Percentiles rank a stretch among this genome's conserved stretches.
Conservation (phyloP, 2,797 vertebrate species). For the Gymnothorax reevesii region DNA sequence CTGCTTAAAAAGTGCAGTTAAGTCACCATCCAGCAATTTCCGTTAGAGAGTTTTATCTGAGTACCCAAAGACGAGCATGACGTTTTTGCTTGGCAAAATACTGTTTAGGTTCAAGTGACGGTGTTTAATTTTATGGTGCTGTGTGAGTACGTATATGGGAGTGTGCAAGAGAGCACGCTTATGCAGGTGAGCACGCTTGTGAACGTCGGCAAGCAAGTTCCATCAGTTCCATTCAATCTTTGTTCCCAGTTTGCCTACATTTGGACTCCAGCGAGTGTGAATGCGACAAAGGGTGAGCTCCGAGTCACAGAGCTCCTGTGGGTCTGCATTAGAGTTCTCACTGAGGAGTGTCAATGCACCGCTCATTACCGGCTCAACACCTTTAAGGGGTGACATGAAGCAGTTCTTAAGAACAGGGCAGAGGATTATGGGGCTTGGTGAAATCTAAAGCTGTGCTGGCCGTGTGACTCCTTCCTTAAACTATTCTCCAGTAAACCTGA, state of each 20-base stretch:
- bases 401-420: constrained; percentile 59
- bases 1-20: not conserved
- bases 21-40: not conserved
- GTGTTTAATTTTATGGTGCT: not conserved
- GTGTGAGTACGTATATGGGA: not conserved
- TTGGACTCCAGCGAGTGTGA: too few species aligned
- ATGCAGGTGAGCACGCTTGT: not conserved
- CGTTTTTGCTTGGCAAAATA: not conserved
- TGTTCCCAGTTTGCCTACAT: not conserved
- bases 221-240: not conserved
- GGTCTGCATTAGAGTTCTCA: too few species aligned
- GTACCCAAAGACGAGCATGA: not conserved
- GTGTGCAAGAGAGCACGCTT: not conserved
- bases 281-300: too few species aligned
- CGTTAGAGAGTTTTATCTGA: not conserved
- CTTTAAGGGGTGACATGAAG: not conserved
- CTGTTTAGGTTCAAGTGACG: not conserved
- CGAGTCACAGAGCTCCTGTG: too few species aligned
- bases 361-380: not conserved
- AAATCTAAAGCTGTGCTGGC: constrained; percentile 56
- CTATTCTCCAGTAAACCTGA: constrained; percentile 10
- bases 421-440: constrained; percentile 58
- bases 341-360: too few species aligned
- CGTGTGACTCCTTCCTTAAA: not conserved
- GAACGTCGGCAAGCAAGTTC: not conserved